A percentile compares a stretch with the other conserved stretches of the same genome.
Evolutionary conservation across 2,888 invertebrate genomes (phyloP).

Genomic region (Hydraecia micacea): DNA sequence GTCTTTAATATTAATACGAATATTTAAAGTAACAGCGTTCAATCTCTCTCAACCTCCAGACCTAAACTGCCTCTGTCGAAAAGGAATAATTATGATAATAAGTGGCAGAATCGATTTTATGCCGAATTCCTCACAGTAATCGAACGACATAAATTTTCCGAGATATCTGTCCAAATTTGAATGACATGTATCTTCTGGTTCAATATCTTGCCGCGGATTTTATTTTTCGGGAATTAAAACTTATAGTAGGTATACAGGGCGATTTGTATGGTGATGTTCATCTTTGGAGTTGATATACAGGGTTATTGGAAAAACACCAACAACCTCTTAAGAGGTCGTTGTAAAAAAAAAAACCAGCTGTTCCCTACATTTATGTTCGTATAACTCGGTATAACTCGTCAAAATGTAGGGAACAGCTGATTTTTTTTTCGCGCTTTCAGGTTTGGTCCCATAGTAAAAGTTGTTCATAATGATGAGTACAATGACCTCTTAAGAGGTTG

Average conservation of each 20-base stretch:
- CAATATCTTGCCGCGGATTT: constrained; percentile 28
- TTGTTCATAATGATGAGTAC: too few relatives aligned
- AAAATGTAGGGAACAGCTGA: too few relatives aligned
- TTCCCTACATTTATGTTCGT: too few relatives aligned
- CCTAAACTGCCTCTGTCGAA: constrained; percentile 39
- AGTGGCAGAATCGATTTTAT: constrained; percentile 61
- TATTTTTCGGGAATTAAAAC: neutral
- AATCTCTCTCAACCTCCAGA: constrained; percentile 6
- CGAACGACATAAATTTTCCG: constrained; percentile 61
- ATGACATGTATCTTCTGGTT: constrained; percentile 50
- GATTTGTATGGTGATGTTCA: neutral
- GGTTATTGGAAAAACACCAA: too few relatives aligned
- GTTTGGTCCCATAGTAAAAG: too few relatives aligned
- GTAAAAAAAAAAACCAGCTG: too few relatives aligned
- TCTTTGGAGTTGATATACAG: too few relatives aligned
- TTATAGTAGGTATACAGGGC: neutral
- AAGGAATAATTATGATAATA: constrained; percentile 66
- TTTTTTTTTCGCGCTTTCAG: too few relatives aligned
- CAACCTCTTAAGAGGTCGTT: too few relatives aligned
- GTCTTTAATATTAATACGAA: constrained; percentile 14
- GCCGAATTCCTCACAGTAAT: constrained; percentile 63
- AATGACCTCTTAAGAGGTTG: too few relatives aligned
- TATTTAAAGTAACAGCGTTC: constrained; percentile 30
- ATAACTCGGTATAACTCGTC: too few relatives aligned
- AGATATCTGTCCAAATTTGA: constrained; percentile 54